Conservation (phyloP, 2,888 invertebrate species). For the Abrostola triplasia region DNA sequence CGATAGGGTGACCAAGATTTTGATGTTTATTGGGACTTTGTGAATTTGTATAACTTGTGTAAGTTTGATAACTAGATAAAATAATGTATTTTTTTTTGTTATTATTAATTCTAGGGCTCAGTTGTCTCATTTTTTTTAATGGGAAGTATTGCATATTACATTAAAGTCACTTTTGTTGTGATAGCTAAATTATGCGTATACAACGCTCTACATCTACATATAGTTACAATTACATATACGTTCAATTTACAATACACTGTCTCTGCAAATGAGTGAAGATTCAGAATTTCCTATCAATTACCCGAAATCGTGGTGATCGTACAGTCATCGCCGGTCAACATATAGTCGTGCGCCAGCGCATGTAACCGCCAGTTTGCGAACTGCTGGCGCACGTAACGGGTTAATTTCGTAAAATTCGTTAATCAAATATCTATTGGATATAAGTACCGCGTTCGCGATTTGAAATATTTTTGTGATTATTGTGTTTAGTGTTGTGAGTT, state of each 20-base stretch:
- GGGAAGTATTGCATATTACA: too few relatives aligned
- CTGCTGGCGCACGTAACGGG: slow-evolving; percentile 59
- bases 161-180: too few relatives aligned
- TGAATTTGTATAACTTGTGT: slow-evolving; percentile 1
- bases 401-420: slow-evolving; percentile 38
- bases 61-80: not conserved
- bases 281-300: slow-evolving; percentile 15
- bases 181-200: too few relatives aligned
- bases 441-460: slow-evolving; percentile 24
- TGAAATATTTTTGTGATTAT: slow-evolving; percentile 33
- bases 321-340: slow-evolving; percentile 54
- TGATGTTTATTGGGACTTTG: slow-evolving; percentile 17
- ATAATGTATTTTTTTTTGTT: too few relatives aligned
- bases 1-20: slow-evolving; percentile 36
- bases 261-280: not conserved
- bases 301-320: slow-evolving; percentile 51
- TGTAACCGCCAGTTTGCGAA: slow-evolving; percentile 62
- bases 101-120: too few relatives aligned
- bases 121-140: too few relatives aligned
- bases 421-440: slow-evolving; percentile 22
- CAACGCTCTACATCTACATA: too few relatives aligned
- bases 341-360: slow-evolving; percentile 55
- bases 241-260: too few relatives aligned
- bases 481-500: slow-evolving; percentile 45
- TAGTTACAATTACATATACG: too few relatives aligned